These are phyloP conservation scores for Amblyjoppa fuscipennis DNA, from an alignment of 2,888 invertebrate species.

Conservation along the genomic window DNA sequence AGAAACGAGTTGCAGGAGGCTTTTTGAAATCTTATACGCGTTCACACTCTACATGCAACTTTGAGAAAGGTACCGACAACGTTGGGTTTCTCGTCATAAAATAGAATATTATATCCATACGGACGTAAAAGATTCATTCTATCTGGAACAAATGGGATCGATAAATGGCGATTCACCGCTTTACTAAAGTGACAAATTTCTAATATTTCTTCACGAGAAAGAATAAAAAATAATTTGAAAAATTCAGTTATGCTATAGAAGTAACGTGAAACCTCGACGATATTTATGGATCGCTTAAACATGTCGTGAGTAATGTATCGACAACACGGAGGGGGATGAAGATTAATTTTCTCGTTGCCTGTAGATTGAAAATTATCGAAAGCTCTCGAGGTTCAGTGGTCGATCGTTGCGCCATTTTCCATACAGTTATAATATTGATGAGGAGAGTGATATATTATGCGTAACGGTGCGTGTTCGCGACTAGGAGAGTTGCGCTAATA, in stretches of 20 bases:
- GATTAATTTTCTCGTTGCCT: slow-evolving; percentile 5
- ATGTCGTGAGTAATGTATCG: background rate
- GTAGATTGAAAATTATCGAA: slow-evolving; percentile 45
- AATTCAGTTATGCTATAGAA: background rate
- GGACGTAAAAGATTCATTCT: background rate
- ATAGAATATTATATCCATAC: background rate
- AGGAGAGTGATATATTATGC: slow-evolving; percentile 58
- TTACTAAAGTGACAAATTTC: background rate
- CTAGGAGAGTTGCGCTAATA: slow-evolving; percentile 53
- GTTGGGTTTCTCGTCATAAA: background rate
- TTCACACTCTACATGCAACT: background rate
- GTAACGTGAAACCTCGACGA: background rate
- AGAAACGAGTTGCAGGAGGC: slow-evolving; percentile 21
- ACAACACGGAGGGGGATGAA: background rate
- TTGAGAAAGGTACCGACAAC: background rate
- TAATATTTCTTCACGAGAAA: background rate
- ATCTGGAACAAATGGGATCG: background rate
- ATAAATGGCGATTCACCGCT: background rate
- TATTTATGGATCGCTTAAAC: background rate
- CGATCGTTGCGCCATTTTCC: slow-evolving; percentile 31
- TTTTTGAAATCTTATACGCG: slow-evolving; percentile 41
- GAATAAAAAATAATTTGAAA: background rate
- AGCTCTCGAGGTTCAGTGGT: slow-evolving; percentile 19
- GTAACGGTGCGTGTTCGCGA: slow-evolving; percentile 36
- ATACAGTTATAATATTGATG: slow-evolving; percentile 42